Percentiles rank a stretch among this genome's conserved stretches.
Evolutionary conservation across 2,888 invertebrate genomes (phyloP).

Genomic region (Onthophagus sagittarius): DNA sequence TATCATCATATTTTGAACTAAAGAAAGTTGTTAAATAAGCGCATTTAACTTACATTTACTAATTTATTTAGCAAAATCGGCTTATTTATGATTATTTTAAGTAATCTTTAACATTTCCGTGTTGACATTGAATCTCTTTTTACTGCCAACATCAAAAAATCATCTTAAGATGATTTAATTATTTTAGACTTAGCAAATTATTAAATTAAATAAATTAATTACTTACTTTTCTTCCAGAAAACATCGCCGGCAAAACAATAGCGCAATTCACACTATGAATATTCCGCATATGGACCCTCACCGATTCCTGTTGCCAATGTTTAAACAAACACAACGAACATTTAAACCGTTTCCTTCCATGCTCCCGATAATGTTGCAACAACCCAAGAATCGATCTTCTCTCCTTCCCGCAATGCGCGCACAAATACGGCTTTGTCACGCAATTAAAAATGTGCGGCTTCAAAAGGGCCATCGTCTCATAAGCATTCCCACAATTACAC

Average conservation of each 20-base stretch:
- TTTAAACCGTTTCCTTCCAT: conserved; percentile 56
- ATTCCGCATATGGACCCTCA: conserved; percentile 51
- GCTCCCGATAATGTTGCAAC: conserved; percentile 57
- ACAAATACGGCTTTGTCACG: conserved; percentile 43
- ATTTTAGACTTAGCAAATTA: no score
- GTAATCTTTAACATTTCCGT: no score
- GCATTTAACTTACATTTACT: no score
- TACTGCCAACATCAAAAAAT: no score
- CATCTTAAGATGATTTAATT: no score
- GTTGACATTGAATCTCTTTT: no score
- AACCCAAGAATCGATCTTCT: conserved; percentile 50
- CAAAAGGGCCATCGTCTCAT: conserved; percentile 42
- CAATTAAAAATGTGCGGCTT: conserved; percentile 44
- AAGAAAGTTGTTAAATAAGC: no score
- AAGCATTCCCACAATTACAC: conserved; percentile 50
- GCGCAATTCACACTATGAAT: conserved; percentile 50
- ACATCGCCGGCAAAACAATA: conserved; percentile 48
- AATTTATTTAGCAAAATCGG: no score
- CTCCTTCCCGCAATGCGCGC: conserved; percentile 52
- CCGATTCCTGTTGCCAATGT: conserved; percentile 36
- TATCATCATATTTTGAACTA: no score
- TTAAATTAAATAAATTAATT: no score
- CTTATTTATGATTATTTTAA: no score
- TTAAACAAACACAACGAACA: conserved; percentile 57
- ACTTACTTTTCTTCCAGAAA: conserved; percentile 42